Percentiles rank a stretch among this genome's conserved stretches.
These are phyloP conservation scores for Neofelis nebulosa DNA, from an alignment of 2,113 vertebrate species.

Conservation along the genomic window DNA sequence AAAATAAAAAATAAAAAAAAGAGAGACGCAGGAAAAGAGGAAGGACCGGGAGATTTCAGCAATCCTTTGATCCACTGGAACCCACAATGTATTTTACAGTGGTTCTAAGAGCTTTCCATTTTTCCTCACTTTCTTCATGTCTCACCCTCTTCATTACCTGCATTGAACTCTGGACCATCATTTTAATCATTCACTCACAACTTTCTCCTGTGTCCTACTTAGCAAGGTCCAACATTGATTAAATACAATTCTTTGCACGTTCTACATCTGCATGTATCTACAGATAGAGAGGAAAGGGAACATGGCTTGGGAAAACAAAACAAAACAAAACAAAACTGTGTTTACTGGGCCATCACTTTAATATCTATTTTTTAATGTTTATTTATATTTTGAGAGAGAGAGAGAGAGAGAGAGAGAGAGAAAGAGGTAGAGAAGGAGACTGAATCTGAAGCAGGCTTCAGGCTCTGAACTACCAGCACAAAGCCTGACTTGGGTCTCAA, in stretches of 20 bases:
- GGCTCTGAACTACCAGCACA: too few relatives aligned
- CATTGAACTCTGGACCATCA: neutral
- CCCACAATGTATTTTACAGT: neutral
- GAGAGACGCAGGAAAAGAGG: neutral
- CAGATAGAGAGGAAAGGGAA: neutral
- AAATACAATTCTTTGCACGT: neutral
- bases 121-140: neutral
- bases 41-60: neutral
- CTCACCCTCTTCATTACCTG: neutral
- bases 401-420: too few relatives aligned
- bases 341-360: neutral
- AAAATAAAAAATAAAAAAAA: neutral
- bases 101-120: neutral
- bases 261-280: neutral
- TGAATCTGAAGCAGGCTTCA: too few relatives aligned
- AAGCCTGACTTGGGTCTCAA: too few relatives aligned
- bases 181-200: neutral
- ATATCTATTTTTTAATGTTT: too few relatives aligned
- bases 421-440: too few relatives aligned
- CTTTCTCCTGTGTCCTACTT: neutral
- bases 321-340: too few relatives aligned
- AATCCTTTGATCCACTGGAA: neutral
- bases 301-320: too few relatives aligned
- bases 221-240: neutral
- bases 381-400: too few relatives aligned